Conservation (phyloP, 92 coral and sea anemone genomes). For the Zoanthus sociatus region DNA sequence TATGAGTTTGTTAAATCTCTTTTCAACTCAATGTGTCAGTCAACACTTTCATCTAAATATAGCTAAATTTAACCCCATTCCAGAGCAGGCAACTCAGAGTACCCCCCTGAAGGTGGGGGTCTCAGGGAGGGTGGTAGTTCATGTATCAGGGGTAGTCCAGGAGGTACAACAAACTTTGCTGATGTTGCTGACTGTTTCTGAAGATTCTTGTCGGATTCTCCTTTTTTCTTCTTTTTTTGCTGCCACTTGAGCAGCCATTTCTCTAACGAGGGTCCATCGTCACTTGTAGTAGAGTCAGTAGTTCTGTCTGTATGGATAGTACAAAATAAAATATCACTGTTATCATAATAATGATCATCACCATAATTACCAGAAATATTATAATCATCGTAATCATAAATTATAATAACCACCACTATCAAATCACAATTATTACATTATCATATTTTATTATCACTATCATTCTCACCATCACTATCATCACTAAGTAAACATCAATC, state of each 20-base stretch:
- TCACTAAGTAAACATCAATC: too few relatives aligned
- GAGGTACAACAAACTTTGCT: conserved; percentile 73
- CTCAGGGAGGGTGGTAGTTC: conserved; percentile 88
- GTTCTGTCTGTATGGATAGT: too few relatives aligned
- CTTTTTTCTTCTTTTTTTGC: conserved; percentile 63
- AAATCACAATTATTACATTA: too few relatives aligned
- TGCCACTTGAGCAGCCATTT: conserved; percentile 89
- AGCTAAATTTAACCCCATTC: conserved; percentile 79
- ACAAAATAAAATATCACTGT: too few relatives aligned
- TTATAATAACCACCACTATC: too few relatives aligned
- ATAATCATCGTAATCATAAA: too few relatives aligned
- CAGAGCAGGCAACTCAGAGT: conserved; percentile 72
- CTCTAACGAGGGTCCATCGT: conserved; percentile 66
- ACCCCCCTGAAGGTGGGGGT: conserved; percentile 96
- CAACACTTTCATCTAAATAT: not conserved
- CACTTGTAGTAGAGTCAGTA: not conserved
- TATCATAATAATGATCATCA: too few relatives aligned
- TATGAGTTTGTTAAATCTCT: not conserved
- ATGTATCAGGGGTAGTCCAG: conserved; percentile 85
- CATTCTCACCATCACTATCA: too few relatives aligned
- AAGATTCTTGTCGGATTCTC: conserved; percentile 38
- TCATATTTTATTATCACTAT: too few relatives aligned
- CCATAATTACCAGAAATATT: too few relatives aligned
- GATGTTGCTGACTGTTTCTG: conserved; percentile 32
- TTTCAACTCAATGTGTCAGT: not conserved